Conservation (phyloP, 2,888 invertebrate species). For the Hirudinaria manillensis region DNA sequence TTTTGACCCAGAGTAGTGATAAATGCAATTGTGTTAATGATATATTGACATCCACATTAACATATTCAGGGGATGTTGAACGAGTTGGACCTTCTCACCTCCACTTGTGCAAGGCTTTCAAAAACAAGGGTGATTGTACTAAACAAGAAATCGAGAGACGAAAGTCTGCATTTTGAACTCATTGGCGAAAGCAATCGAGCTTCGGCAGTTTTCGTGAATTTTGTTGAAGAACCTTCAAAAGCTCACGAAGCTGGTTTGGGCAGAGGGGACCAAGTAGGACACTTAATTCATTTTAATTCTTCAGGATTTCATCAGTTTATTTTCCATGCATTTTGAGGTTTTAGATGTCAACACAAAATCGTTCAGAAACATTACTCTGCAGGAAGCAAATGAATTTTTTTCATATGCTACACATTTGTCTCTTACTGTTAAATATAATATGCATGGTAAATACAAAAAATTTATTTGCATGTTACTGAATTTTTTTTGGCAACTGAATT, state of each 20-base stretch:
- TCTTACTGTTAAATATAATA: constrained; percentile 22
- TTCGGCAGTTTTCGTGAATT: constrained; percentile 85
- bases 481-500: not conserved
- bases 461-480: not conserved
- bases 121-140: constrained; percentile 82
- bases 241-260: constrained; percentile 92
- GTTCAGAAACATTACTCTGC: constrained; percentile 85
- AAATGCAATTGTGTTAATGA: not conserved
- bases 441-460: constrained; percentile 52
- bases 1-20: not conserved
- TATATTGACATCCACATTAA: not conserved
- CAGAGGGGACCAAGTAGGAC: constrained; percentile 76
- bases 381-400: constrained; percentile 74
- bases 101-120: constrained; percentile 95
- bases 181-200: constrained; percentile 83
- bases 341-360: constrained; percentile 95
- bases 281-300: not conserved
- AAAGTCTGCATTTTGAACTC: constrained; percentile 81
- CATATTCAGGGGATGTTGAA: constrained; percentile 68
- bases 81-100: constrained; percentile 58
- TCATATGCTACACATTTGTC: constrained; percentile 4
- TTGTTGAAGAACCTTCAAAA: constrained; percentile 85
- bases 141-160: constrained; percentile 84
- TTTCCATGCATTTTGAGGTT: constrained; percentile 58
- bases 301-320: not conserved